Percentiles rank a stretch among this genome's conserved stretches.
phyloP scores from a whole-genome alignment of 2,888 invertebrate genomes.

The Horisme vitalbata region DNA sequence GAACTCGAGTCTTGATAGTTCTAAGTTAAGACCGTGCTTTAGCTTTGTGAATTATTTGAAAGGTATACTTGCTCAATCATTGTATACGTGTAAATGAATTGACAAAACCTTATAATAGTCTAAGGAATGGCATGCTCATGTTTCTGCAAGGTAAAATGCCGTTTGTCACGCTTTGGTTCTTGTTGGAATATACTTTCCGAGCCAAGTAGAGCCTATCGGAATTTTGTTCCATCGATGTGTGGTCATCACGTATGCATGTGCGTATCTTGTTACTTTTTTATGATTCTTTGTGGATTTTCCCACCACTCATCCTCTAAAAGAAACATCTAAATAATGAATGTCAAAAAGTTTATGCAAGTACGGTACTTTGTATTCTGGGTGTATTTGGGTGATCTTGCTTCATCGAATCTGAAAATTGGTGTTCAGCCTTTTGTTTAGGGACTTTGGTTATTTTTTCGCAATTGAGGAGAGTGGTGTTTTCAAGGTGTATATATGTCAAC shows the following conservation, averaged over 20 bases:
- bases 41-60: slow-evolving; percentile 78
- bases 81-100: slow-evolving; percentile 59
- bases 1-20: slow-evolving; percentile 79
- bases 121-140: slow-evolving; percentile 39
- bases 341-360: slow-evolving; percentile 1
- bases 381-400: not conserved
- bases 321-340: slow-evolving; percentile 1
- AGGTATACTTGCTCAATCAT: slow-evolving; percentile 72
- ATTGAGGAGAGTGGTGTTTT: too few relatives aligned
- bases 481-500: too few relatives aligned
- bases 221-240: slow-evolving; percentile 15
- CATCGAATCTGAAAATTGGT: not conserved
- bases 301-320: slow-evolving; percentile 20
- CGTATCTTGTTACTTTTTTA: slow-evolving; percentile 22
- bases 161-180: slow-evolving; percentile 24
- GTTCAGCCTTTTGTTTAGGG: not conserved
- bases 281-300: slow-evolving; percentile 30
- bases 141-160: slow-evolving; percentile 43
- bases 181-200: slow-evolving; percentile 9
- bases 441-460: not conserved
- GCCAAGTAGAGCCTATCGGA: slow-evolving; percentile 15
- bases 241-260: slow-evolving; percentile 26
- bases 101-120: slow-evolving; percentile 56
- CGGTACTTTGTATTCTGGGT: slow-evolving; percentile 3
- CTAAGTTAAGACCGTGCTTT: slow-evolving; percentile 74